phyloP scores from a whole-genome alignment of 2,888 invertebrate genomes.

The Conops quadrifasciatus region DNA sequence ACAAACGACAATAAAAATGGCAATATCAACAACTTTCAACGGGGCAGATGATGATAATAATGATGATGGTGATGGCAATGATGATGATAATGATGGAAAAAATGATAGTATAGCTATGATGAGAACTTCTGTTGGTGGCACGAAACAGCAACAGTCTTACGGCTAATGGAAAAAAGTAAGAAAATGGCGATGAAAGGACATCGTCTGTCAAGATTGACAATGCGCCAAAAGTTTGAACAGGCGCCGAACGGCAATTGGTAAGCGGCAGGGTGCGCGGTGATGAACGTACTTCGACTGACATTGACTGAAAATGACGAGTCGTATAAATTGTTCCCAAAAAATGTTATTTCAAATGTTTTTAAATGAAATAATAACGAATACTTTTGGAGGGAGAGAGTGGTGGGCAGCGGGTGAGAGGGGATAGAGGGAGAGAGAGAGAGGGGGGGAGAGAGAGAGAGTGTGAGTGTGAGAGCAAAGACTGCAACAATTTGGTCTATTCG shows the following conservation, averaged over 20 bases:
- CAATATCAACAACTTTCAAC: too few relatives aligned
- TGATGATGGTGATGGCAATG: constrained; percentile 2
- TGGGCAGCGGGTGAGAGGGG: background rate
- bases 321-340: constrained; percentile 18
- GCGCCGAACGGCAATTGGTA: background rate
- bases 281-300: background rate
- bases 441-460: background rate
- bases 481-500: too few relatives aligned
- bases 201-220: background rate
- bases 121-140: background rate
- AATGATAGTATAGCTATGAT: background rate
- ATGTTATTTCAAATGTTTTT: constrained; percentile 26
- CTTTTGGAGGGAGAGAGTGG: too few relatives aligned
- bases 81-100: constrained; percentile 2
- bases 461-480: too few relatives aligned
- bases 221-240: background rate
- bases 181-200: background rate
- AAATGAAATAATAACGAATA: constrained; percentile 29
- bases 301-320: constrained; percentile 9
- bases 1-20: too few relatives aligned
- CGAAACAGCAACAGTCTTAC: background rate
- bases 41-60: background rate
- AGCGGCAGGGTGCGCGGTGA: background rate
- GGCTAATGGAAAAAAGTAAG: background rate
- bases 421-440: background rate